Evolutionary conservation across 2,113 vertebrate genomes (phyloP), one percentile per base, ranked within the genome.

Genomic region (Cisticola juncidis): DNA sequence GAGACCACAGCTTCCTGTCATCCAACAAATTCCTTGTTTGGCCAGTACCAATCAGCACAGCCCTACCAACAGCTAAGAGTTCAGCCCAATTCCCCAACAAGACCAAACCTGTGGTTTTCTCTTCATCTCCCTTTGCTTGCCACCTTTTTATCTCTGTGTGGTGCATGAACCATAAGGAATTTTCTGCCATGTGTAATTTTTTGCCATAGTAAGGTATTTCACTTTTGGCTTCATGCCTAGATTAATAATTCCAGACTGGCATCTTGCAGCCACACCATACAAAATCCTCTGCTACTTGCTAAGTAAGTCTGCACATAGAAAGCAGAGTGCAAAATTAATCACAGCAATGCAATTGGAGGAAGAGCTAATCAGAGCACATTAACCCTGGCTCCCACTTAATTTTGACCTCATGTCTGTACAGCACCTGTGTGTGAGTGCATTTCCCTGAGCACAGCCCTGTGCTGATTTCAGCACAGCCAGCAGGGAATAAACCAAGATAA

Each of bases 321-420:
- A 88, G 48, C 6, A 70, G 44, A 0, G 9, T 48, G 25, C 53
- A 58, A 94, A 88, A 94, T 77, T 81, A 90, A 86, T 50, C 68
- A 81, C 0, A 86, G 56, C 79, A 93, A 88, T 29, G 50, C 71
- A 71, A n/a, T 0, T 71, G 76, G 38, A 92, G 83, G 61, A 92
- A 92, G 65, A 95, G 69, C 44, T 84, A 71, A 91, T 66, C 85
- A 95, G 48, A 86, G 71, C 29, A 81, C 56, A 93, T 92, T 86
- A 92, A 94, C 60, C 60, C 79, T 68, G 81, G 38, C 31, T 40
- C 33, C 28, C 82, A 86, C 68, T 94, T 88, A 86, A 90, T 88
- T 92, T 51, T 95, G 71, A 68, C 79, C 87, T 88, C 64, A 12
- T 86, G 35, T 56, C 71, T 64, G 38, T 23, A 48, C 1, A 9